Evolutionary conservation across 2,797 vertebrate genomes (phyloP), one percentile per base, ranked within the genome.

Genomic region (Merluccius polli): DNA sequence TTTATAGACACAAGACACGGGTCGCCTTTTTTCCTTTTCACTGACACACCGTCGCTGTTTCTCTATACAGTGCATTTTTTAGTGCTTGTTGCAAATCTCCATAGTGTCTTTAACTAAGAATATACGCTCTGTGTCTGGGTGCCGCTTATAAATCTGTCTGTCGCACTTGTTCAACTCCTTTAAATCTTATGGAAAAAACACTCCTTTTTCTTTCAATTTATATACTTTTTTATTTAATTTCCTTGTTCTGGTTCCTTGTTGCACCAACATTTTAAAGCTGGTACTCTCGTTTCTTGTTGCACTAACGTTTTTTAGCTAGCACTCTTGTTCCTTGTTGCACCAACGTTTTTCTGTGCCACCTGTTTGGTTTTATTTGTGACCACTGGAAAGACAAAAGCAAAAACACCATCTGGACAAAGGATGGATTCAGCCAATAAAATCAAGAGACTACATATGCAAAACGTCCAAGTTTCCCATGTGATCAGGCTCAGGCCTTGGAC

Each of bases 31-130:
- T 82, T 88, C 85, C 84, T 80, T 83, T 70, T 36, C 13, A 6
- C 11, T 33, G 41, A 79, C 77, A 65, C 77, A 7, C 33, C 30
- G 74, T 77, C 82, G 48, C 75, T 67, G 79, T 86, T 81, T 80
- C 80, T 80, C 30, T 86, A 82, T 78, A 77, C 78, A 79, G 33
- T 71, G 78, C 82, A 73, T 84, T 78, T 83, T 87, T 92, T 86
- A 92, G 85, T 80, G 82, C 76, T 68, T 24, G 32, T 77, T 85
- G 78, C 87, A 84, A 86, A 84, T 81, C 84, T 75, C 52, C 71
- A 77, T 76, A 81, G 84, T 78, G 75, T 86, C 79, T 86, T 87
- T 85, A 83, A 87, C 89, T 87, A 82, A n/a, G 29, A 83, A 76
- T 67, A 78, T 84, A 73, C 87, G 83, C 81, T 82, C 74, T 75